A percentile compares a stretch with the other conserved stretches of the same genome.
Conservation (phyloP, 2,888 invertebrate species). For the Drosophila robusta region DNA sequence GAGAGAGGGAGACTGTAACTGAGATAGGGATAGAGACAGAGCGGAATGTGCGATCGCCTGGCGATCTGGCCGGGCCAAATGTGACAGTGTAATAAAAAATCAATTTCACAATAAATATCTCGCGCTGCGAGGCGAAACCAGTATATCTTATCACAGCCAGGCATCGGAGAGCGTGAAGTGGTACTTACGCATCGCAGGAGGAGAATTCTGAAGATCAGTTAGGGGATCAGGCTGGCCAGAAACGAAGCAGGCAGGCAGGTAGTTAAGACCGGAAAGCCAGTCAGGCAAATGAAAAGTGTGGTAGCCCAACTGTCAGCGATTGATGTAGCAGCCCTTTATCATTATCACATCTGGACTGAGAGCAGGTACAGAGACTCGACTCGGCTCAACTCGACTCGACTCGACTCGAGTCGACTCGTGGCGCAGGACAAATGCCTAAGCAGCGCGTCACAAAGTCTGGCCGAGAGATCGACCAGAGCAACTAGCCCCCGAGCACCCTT, state of each 20-base stretch:
- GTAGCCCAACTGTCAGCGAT: slow-evolving; percentile 81
- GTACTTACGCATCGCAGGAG: slow-evolving; percentile 73
- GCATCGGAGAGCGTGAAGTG: slow-evolving; percentile 77
- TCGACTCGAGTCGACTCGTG: slow-evolving; percentile 42
- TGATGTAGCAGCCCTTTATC: slow-evolving; percentile 81
- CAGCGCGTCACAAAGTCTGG: slow-evolving; percentile 77
- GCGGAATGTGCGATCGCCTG: slow-evolving; percentile 68
- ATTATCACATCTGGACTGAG: slow-evolving; percentile 79
- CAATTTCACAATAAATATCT: slow-evolving; percentile 81
- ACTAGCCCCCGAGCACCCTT: slow-evolving; percentile 4
- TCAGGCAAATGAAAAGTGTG: slow-evolving; percentile 77
- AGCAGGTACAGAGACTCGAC: slow-evolving; percentile 62
- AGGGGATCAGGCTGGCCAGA: slow-evolving; percentile 16
- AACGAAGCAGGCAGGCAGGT: slow-evolving; percentile 4
- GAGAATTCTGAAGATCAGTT: slow-evolving; percentile 41
- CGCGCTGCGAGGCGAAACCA: slow-evolving; percentile 61
- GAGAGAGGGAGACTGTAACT: slow-evolving; percentile 3
- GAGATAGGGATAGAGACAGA: slow-evolving; percentile 11
- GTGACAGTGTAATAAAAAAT: slow-evolving; percentile 82
- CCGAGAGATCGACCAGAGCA: slow-evolving; percentile 7
- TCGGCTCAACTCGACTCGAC: slow-evolving; percentile 6
- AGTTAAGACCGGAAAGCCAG: slow-evolving; percentile 21
- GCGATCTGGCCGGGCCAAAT: slow-evolving; percentile 54
- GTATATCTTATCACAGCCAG: slow-evolving; percentile 77
- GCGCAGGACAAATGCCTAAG: slow-evolving; percentile 79